phyloP scores from a whole-genome alignment of 2,797 vertebrate genomes.

The Anableps anableps region DNA sequence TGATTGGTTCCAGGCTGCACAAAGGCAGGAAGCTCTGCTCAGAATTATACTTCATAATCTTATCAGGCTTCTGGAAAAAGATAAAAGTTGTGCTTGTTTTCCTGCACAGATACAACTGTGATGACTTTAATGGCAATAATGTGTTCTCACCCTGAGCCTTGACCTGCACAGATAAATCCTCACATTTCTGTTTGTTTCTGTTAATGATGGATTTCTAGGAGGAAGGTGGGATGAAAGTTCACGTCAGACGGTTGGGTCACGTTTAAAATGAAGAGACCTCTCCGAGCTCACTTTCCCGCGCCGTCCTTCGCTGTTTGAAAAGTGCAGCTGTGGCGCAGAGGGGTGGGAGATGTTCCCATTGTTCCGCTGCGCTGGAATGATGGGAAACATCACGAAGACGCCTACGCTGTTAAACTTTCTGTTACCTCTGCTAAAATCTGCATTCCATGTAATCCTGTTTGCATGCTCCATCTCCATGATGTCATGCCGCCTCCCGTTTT shows the following conservation, averaged over 20 bases:
- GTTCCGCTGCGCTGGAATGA: not conserved
- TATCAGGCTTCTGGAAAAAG: not conserved
- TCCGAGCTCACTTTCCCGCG: not conserved
- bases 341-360: not conserved
- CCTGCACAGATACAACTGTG: not conserved
- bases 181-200: constrained; percentile 13
- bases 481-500: constrained; percentile 3
- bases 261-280: not conserved
- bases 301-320: not conserved
- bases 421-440: not conserved
- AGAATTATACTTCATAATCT: not conserved
- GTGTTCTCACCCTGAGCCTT: not conserved
- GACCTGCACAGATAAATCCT: constrained; percentile 1
- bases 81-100: not conserved
- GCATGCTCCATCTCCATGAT: constrained; percentile 12
- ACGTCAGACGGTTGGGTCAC: not conserved
- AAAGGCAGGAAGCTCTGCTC: constrained; percentile 21
- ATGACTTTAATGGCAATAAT: not conserved
- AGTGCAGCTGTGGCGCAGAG: not conserved
- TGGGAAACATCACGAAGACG: not conserved
- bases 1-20: constrained; percentile 17
- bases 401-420: not conserved
- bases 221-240: constrained; percentile 6
- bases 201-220: constrained; percentile 15
- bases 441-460: not conserved